These are phyloP conservation scores for Paracanthobrama guichenoti DNA, from an alignment of 2,113 vertebrate species.

Conservation along the genomic window DNA sequence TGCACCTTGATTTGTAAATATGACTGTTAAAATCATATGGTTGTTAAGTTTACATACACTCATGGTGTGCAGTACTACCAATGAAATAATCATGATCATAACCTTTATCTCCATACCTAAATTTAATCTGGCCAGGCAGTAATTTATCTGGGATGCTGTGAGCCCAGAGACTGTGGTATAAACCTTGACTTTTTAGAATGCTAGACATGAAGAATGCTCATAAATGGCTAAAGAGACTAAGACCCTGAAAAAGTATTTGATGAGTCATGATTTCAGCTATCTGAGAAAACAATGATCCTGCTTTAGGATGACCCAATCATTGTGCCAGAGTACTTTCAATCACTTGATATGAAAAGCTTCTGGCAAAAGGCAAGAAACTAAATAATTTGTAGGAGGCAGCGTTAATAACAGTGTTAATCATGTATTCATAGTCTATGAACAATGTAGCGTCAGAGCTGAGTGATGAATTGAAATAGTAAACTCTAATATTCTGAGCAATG, in stretches of 20 bases:
- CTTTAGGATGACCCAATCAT: neutral
- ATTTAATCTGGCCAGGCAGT: neutral
- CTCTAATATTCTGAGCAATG: slow-evolving; percentile 49
- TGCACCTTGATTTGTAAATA: neutral
- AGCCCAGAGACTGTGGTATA: neutral
- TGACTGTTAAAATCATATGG: too few relatives aligned
- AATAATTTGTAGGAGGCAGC: neutral
- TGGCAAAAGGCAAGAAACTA: neutral
- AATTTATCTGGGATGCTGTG: neutral
- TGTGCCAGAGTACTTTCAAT: neutral
- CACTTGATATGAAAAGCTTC: neutral
- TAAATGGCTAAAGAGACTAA: neutral
- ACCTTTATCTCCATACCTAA: neutral
- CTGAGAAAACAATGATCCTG: neutral
- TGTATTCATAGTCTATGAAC: neutral
- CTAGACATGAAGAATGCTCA: neutral
- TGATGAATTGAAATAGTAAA: slow-evolving; percentile 11
- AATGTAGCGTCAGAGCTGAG: neutral
- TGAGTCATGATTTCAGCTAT: neutral
- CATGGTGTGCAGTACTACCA: neutral
- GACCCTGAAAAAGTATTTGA: neutral
- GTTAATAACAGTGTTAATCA: neutral
- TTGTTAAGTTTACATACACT: neutral
- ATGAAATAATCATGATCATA: neutral
- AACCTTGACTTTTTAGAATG: neutral